Conservation (phyloP, 2,797 vertebrate species). For the Enteromius paludinosus region DNA sequence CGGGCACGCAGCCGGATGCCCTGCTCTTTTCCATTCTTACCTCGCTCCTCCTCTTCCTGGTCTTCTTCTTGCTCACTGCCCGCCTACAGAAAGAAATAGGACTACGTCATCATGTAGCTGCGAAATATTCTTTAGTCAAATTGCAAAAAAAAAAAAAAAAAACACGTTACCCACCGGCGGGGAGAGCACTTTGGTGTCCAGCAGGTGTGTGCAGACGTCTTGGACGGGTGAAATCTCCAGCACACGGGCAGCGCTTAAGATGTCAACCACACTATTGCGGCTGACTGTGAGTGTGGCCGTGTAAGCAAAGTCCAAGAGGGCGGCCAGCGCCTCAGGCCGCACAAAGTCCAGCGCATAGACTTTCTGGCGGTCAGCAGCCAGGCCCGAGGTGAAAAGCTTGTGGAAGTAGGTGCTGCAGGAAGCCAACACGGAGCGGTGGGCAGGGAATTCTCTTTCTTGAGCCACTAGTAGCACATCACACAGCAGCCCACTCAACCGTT, state of each 20-base stretch:
- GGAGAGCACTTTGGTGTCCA: conserved; percentile 91
- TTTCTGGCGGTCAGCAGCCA: conserved; percentile 92
- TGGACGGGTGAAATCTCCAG: conserved; percentile 93
- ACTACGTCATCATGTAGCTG: background rate
- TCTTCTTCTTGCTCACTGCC: conserved; percentile 77
- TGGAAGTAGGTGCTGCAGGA: conserved; percentile 98
- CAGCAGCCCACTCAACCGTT: conserved; percentile 90
- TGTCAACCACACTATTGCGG: conserved; percentile 90
- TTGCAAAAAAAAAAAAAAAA: background rate
- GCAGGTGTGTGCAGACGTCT: conserved; percentile 95
- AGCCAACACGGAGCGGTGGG: conserved; percentile 97
- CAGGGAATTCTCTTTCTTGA: conserved; percentile 92
- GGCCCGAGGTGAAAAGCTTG: conserved; percentile 97
- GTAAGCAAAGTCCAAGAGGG: conserved; percentile 97
- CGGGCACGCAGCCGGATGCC: conserved; percentile 90
- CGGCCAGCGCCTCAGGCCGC: conserved; percentile 88
- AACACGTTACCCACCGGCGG: conserved; percentile 73
- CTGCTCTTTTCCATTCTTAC: conserved; percentile 80
- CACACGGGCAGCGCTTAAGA: conserved; percentile 92
- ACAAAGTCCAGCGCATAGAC: conserved; percentile 96
- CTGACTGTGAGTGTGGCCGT: conserved; percentile 96
- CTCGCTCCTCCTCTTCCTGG: conserved; percentile 62
- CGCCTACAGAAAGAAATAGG: conserved; percentile 64
- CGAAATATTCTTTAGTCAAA: background rate
- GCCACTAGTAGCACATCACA: conserved; percentile 95